Base-by-base conservation (phyloP, 2,797 vertebrate genomes). In the Lepidocolaptes lacrymiger region DNA sequence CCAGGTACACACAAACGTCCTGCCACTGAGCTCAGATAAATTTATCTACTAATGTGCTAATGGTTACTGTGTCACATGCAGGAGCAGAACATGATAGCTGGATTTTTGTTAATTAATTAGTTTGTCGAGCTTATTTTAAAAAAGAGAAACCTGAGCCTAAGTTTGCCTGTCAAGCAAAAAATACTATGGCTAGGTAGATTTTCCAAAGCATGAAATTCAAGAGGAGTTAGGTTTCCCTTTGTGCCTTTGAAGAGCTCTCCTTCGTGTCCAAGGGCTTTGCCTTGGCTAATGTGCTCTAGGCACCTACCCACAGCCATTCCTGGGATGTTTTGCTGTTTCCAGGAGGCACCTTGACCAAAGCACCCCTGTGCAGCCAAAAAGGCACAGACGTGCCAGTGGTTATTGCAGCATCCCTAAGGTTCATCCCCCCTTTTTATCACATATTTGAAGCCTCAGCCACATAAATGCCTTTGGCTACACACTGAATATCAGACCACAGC, bases 191-290 rank as follows among this genome's bases (percentile, higher is more conserved):
- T 49, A 73, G 92, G 58, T 78, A 81, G 91, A 88, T 91, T 97
- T 96, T 93, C 95, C 95, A 94, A 93, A 94, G 91, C 93, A 93
- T 54, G 85, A 90, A 82, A 95, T 91, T 85, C 88, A 90, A 96
- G 93, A 79, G 43, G 94, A 86, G 77, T 93, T 86, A 79, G 52
- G 61, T 95, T 96, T 93, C 91, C 74, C 56, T 88, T 93, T 91
- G 89, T 88, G 83, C 67, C 63, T 97, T 95, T 96, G 80, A 94
- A 94, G 87, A 91, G 34, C 46, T 46, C 34, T 85, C 61, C 75
- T 71, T 91, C 12, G 0, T 43, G 41, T 58, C 81, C 61, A 85
- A 88, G 63, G 81, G 77, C 48, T 78, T 73, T 2, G 0, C 41
- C 92, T 66, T 52, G 74, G 48, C 46, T 87, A n/a, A 87, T 39